Evolutionary conservation across 2,888 invertebrate species (phyloP).

Genomic region (Lasioglossum pauxillum): DNA sequence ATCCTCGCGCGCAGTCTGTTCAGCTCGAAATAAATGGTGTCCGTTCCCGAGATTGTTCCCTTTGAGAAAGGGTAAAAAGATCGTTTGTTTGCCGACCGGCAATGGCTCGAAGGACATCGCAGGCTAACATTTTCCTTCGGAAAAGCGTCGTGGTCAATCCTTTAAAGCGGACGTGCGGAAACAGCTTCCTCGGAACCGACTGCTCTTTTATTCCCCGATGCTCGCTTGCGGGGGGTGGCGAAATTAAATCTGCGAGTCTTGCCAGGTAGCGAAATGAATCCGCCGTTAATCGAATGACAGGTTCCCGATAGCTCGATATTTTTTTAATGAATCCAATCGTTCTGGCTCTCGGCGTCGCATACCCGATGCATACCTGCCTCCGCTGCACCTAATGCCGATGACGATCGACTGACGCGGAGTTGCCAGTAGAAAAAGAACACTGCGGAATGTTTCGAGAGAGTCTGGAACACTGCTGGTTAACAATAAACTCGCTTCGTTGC

Average conservation of each 20-base stretch:
- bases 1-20: neutral
- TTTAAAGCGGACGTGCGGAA: constrained; percentile 68
- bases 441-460: neutral
- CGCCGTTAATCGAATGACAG: constrained; percentile 67
- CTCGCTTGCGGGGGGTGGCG: constrained; percentile 35
- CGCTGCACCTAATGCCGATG: neutral
- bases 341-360: constrained; percentile 15
- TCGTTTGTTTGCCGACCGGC: constrained; percentile 47
- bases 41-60: constrained; percentile 29
- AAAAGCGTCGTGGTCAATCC: constrained; percentile 63
- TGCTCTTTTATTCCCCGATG: constrained; percentile 49
- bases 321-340: constrained; percentile 67
- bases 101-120: constrained; percentile 49
- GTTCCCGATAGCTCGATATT: constrained; percentile 63
- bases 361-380: neutral
- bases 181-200: constrained; percentile 33
- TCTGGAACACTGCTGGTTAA: neutral
- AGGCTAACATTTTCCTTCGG: constrained; percentile 48
- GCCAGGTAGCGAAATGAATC: constrained; percentile 49
- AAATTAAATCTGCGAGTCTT: constrained; percentile 63
- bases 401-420: neutral
- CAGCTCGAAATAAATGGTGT: neutral
- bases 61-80: constrained; percentile 31
- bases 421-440: neutral
- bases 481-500: neutral